phyloP scores from a whole-genome alignment of 2,888 invertebrate genomes.

The Hetaerina titia region DNA sequence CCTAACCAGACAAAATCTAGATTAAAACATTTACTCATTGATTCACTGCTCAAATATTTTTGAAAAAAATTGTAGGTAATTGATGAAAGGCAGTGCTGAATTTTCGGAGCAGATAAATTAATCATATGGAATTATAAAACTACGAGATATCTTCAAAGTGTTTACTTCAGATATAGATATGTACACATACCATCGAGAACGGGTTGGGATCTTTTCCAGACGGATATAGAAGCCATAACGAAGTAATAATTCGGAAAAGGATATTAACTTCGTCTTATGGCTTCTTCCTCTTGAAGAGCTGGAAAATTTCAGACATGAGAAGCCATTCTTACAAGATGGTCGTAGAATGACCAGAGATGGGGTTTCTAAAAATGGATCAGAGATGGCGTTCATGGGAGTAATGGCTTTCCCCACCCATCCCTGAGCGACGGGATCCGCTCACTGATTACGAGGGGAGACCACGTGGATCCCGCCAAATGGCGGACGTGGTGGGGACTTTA shows the following conservation, averaged over 20 bases:
- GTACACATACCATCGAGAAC: background rate
- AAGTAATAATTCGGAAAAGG: background rate
- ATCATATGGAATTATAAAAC: no score
- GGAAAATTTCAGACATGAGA: background rate
- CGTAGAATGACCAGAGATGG: background rate
- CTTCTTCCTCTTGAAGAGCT: background rate
- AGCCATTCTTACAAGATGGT: background rate
- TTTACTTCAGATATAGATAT: background rate
- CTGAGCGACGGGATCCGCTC: background rate
- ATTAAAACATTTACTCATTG: no score
- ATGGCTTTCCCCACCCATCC: background rate
- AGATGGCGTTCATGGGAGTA: slow-evolving; percentile 8
- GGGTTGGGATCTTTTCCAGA: background rate
- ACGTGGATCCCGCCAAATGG: background rate
- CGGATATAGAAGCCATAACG: background rate
- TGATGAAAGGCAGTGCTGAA: no score
- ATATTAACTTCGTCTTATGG: background rate
- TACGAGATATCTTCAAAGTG: background rate
- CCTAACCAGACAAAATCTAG: no score
- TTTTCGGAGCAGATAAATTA: no score
- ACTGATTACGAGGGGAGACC: background rate
- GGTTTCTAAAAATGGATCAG: slow-evolving; percentile 23
- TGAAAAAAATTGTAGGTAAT: no score
- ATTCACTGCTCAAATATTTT: no score
- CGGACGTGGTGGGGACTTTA: background rate